Conservation (phyloP, 1,140 invertebrate genomes). For the Philaenus spumarius region DNA sequence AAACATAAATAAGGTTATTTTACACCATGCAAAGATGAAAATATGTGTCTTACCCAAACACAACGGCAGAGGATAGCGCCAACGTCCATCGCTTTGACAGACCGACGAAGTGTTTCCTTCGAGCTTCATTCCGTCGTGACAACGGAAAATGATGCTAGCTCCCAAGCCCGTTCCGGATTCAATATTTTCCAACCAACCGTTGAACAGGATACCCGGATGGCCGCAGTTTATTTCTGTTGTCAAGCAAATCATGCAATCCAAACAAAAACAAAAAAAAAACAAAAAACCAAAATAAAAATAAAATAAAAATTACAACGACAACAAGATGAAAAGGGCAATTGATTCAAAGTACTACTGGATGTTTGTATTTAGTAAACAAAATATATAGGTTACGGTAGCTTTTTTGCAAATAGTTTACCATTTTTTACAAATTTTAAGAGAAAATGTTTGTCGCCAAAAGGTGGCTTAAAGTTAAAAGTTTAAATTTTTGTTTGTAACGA, state of each 20-base stretch:
- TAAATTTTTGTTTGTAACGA: no score
- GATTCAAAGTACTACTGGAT: no score
- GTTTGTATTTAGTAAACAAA: no score
- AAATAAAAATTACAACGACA: constrained; percentile 38
- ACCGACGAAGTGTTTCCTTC: constrained; percentile 83
- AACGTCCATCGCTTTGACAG: constrained; percentile 86
- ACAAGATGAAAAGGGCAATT: constrained; percentile 22
- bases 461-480: no score
- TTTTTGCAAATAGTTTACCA: no score
- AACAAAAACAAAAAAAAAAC: background rate
- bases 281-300: background rate
- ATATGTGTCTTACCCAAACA: constrained; percentile 57
- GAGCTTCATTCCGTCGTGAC: constrained; percentile 87
- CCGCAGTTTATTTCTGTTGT: constrained; percentile 87
- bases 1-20: no score
- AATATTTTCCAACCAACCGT: constrained; percentile 93
- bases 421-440: no score
- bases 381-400: no score
- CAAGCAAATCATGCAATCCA: constrained; percentile 12
- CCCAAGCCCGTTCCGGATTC: constrained; percentile 82
- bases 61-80: constrained; percentile 85
- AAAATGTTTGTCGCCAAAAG: no score
- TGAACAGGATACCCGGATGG: constrained; percentile 79
- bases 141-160: constrained; percentile 88
- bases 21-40: no score